phyloP scores from a whole-genome alignment of 2,888 invertebrate genomes.

The Leucozona laternaria region DNA sequence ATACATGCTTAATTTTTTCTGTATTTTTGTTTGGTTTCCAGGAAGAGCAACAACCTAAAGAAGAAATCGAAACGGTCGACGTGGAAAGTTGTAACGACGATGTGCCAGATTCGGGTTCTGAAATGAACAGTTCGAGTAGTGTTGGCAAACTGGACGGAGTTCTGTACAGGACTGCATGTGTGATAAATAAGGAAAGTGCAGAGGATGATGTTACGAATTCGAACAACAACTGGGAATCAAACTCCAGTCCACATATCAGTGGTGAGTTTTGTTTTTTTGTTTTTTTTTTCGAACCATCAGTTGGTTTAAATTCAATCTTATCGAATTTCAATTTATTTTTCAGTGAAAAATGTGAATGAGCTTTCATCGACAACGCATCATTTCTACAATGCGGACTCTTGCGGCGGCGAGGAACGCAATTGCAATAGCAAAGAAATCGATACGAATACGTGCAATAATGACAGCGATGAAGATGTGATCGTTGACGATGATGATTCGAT shows the following conservation, averaged over 20 bases:
- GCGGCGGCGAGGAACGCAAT: conserved; percentile 80
- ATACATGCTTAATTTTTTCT: too few species aligned
- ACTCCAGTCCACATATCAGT: conserved; percentile 74
- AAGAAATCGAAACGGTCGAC: conserved; percentile 89
- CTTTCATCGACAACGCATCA: conserved; percentile 83
- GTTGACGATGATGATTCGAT: conserved; percentile 83
- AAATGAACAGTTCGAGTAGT: conserved; percentile 79
- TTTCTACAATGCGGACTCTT: conserved; percentile 83
- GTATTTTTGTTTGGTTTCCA: too few species aligned
- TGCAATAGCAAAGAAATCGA: conserved; percentile 79
- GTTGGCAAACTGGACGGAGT: conserved; percentile 82
- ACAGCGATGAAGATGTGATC: conserved; percentile 84
- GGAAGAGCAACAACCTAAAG: conserved; percentile 82
- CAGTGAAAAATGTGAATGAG: conserved; percentile 83
- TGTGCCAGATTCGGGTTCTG: conserved; percentile 83
- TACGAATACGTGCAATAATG: conserved; percentile 82
- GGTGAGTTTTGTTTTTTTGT: conserved; percentile 47
- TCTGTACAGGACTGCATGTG: conserved; percentile 82
- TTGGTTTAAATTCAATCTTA: background rate
- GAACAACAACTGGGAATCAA: conserved; percentile 75
- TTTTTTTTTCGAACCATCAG: background rate
- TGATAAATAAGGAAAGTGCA: conserved; percentile 82
- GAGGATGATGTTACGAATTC: conserved; percentile 81
- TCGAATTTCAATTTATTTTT: conserved; percentile 4
- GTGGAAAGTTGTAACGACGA: conserved; percentile 86